phyloP scores from a whole-genome alignment of 1,140 invertebrate species.

The Temnothorax curvispinosus region DNA sequence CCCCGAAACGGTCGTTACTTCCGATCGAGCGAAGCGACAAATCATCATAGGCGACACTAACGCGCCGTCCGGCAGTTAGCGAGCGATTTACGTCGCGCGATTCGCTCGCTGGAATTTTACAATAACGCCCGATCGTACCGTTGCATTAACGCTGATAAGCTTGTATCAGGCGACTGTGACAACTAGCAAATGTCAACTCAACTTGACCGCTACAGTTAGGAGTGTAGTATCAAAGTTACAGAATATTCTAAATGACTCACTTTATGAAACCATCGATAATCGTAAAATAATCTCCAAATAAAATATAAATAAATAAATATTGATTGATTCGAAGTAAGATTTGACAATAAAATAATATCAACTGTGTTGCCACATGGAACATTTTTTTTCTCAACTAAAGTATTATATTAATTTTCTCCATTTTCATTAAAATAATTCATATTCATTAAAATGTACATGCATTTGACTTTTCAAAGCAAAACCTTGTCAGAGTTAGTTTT shows the following conservation, averaged over 20 bases:
- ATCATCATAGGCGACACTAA: constrained; percentile 46
- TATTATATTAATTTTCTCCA: neutral
- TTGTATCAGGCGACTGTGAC: neutral
- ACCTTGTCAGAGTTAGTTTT: neutral
- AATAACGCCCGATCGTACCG: constrained; percentile 6
- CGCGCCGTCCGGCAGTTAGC: constrained; percentile 34
- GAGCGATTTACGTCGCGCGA: constrained; percentile 41
- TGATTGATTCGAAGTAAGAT: neutral
- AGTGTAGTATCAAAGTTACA: neutral
- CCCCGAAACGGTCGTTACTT: constrained; percentile 53
- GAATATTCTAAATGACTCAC: neutral
- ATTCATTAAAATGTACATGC: neutral
- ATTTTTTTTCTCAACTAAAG: neutral
- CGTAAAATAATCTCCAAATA: neutral
- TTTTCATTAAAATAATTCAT: neutral
- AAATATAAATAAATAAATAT: neutral
- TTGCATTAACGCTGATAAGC: constrained; percentile 7
- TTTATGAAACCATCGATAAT: neutral
- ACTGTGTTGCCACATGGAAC: neutral
- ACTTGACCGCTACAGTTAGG: neutral
- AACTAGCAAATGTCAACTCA: neutral
- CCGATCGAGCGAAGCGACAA: constrained; percentile 58
- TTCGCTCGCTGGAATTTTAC: constrained; percentile 43
- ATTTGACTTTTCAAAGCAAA: neutral
- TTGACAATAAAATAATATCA: neutral